Evolutionary conservation across 2,888 invertebrate genomes (phyloP).

Genomic region (Aspidiotus rigidus): DNA sequence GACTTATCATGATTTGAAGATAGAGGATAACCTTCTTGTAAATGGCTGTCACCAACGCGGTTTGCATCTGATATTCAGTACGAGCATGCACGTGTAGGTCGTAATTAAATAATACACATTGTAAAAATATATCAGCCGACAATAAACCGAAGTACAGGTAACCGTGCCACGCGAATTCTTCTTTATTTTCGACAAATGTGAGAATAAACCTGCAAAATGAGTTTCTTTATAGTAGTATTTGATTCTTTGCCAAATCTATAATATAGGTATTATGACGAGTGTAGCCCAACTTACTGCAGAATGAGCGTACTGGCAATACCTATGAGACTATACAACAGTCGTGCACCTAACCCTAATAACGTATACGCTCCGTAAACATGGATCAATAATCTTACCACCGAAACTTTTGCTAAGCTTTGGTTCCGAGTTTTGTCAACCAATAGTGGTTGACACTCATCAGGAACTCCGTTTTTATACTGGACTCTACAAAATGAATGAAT

Average conservation of each 20-base stretch:
- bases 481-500: too few relatives aligned
- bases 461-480: too few relatives aligned
- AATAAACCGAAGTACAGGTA: slow-evolving; percentile 49
- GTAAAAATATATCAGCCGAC: slow-evolving; percentile 46
- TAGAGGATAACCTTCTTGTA: slow-evolving; percentile 45
- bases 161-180: slow-evolving; percentile 49
- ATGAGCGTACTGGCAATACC: slow-evolving; percentile 86
- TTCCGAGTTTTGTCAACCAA: too few relatives aligned
- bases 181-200: slow-evolving; percentile 35
- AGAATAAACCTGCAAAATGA: too few relatives aligned
- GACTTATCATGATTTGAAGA: too few relatives aligned
- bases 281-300: slow-evolving; percentile 54
- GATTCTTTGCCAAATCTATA: too few relatives aligned
- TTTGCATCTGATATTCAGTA: slow-evolving; percentile 50
- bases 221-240: too few relatives aligned
- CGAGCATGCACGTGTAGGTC: slow-evolving; percentile 50
- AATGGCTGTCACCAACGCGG: slow-evolving; percentile 49
- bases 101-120: slow-evolving; percentile 49
- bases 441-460: too few relatives aligned
- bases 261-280: too few relatives aligned
- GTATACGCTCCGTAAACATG: too few relatives aligned
- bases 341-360: slow-evolving; percentile 45
- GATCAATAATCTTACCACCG: too few relatives aligned
- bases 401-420: too few relatives aligned
- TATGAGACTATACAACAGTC: slow-evolving; percentile 70